Percentiles rank a stretch among this genome's conserved stretches.
These are phyloP conservation scores for Oceanites oceanicus DNA, from an alignment of 2,113 vertebrate genomes.

Conservation along the genomic window DNA sequence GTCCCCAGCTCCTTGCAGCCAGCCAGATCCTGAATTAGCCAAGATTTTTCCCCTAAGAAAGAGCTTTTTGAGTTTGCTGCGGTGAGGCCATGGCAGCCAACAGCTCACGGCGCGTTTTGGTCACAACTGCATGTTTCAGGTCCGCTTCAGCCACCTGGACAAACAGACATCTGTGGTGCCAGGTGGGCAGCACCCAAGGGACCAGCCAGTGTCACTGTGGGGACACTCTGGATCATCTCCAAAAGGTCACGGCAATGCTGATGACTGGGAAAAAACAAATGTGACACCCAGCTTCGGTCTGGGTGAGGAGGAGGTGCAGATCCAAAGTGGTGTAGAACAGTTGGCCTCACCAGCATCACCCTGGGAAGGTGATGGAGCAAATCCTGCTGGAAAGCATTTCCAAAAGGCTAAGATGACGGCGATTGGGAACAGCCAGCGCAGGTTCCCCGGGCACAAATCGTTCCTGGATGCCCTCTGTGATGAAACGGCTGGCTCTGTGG, in stretches of 20 bases:
- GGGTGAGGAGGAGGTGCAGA: neutral
- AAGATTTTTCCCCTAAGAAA: neutral
- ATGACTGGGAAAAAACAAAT: neutral
- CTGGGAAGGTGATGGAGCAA: neutral
- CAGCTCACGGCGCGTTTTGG: fast-evolving
- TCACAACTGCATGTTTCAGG: fast-evolving
- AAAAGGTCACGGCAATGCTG: fast-evolving
- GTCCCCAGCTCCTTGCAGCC: neutral
- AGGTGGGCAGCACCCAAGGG: neutral
- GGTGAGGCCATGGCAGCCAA: neutral
- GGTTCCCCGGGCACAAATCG: neutral
- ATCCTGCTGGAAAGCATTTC: neutral
- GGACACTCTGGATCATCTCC: fast-evolving
- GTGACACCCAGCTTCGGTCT: fast-evolving
- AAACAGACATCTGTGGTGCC: fast-evolving
- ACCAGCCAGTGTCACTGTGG: neutral
- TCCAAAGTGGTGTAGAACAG: fast-evolving
- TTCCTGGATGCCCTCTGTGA: neutral
- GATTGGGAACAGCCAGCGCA: neutral
- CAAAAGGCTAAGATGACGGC: fast-evolving
- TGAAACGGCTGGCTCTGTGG: neutral
- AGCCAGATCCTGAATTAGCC: fast-evolving
- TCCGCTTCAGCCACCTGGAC: neutral
- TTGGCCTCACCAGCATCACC: neutral
- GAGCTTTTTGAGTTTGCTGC: neutral